Evolutionary conservation across 2,797 vertebrate species (phyloP), one percentile per base, ranked within the genome.

Genomic region (Echiichthys vipera): DNA sequence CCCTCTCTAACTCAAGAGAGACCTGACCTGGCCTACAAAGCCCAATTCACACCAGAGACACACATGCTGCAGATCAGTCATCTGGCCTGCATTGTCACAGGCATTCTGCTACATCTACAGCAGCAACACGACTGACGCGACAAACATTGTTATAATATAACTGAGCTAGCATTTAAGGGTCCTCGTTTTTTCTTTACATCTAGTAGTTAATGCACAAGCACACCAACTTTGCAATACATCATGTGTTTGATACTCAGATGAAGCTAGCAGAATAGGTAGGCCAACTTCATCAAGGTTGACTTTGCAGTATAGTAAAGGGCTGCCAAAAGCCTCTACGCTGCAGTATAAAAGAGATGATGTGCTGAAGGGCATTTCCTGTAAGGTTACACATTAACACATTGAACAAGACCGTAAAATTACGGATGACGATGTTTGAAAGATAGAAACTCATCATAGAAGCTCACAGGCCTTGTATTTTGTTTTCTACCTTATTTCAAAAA

Each of bases 11-110:
- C 53, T 77, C 59, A 61, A 73, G 71, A 86, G 72, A 58, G 90
- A 91, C 68, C 79, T 89, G 85, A 89, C 84, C 84, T 75, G 67
- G 76, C 80, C 88, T 80, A 81, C 81, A 93, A 90, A 90, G 86
- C 81, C 58, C 53, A 83, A 82, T 83, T 92, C 88, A 93, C 87
- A 79, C 68, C 78, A 87, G 62, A 80, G 67, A 73, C 81, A 84
- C 74, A 79, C 84, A 86, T 81, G 81, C 80, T 81, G 64, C 55
- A 83, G 84, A 71, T 87, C 86, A 64, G 77, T 91, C 91, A 90
- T 84, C 75, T 84, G 82, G 90, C 67, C 58, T 71, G 30, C 17
- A 64, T 36, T 51, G 64, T 77, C 53, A 72, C 72, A 83, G 24
- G 59, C 64, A 71, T 50, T 61, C 37, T 66, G 50, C 46, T 46